Conservation (phyloP, 2,113 vertebrate genomes). For the Petrocephalus microphthalmus region DNA sequence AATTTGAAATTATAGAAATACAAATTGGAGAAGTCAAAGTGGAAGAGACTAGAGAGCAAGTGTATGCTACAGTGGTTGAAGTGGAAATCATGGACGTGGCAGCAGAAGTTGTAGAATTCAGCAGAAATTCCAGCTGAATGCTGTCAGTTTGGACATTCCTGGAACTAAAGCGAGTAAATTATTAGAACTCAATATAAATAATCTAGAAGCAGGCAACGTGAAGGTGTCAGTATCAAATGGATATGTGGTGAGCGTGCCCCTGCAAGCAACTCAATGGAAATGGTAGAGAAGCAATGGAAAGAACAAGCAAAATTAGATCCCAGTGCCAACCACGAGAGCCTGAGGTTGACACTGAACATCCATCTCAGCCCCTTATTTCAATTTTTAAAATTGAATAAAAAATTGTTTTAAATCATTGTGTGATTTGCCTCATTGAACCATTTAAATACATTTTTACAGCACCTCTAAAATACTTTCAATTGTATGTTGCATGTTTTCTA, state of each 20-base stretch:
- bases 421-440: background rate
- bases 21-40: no score
- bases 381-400: background rate
- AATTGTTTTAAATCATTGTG: background rate
- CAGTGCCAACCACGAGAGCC: background rate
- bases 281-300: background rate
- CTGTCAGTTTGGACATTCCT: no score
- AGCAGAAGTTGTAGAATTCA: no score
- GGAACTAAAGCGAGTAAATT: no score
- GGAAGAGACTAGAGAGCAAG: no score
- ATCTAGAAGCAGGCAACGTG: no score
- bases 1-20: no score
- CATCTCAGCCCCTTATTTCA: background rate
- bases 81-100: no score
- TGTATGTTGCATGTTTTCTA: background rate
- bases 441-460: background rate
- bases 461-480: background rate
- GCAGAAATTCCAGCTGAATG: no score
- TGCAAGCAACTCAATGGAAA: background rate
- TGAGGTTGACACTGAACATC: background rate
- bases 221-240: background rate
- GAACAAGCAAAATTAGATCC: background rate
- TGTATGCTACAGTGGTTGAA: no score
- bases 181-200: no score
- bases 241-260: background rate